Base-by-base conservation (phyloP, 2,797 vertebrate genomes). In the Falco berigora region DNA sequence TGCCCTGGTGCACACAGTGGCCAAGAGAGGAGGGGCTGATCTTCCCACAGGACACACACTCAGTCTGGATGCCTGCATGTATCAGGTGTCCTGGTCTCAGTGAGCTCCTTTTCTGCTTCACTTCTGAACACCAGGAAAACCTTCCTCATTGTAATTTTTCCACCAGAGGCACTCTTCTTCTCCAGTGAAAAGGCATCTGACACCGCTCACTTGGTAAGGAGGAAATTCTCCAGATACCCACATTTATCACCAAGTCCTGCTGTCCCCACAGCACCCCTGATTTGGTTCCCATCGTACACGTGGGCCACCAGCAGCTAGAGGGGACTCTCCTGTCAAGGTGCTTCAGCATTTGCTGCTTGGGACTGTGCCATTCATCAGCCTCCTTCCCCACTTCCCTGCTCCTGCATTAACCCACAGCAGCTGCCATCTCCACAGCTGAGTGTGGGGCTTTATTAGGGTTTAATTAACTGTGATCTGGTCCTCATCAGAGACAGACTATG, bases 1-100 rank as follows among this genome's bases (percentile, higher is more conserved):
- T n/a, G 30, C 46, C 15, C 44, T 1, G 0, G 18, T 19, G 38
- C 53, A 63, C 21, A n/a, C 1, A 4, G 10, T 30, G 32, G 4
- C 16, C 3, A 2, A 38, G 55, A 63, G 42, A 77, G 10, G 49
- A 67, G 34, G 20, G 38, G 34, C 25, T 81, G 53, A 38, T 47
- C 14, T 63, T 74, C 27, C 38, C 61, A 27, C 44, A 22, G 16
- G n/a, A 10, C 4, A 0, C 62, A 64, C 12, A 1, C 27, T 71
- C 7, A 0, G 4, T 38, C 61, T 40, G 44, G 40, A 47, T 21
- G 22, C 28, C n/a, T n/a, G 14, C 5, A 3, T 2, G 16, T 73
- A 25, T 68, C 24, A 42, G 14, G 14, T 14, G 5, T 30, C 40
- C 50, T 38, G 32, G 27, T 50, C 40, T 40, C 19, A 4, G 28